phyloP scores from a whole-genome alignment of 2,888 invertebrate genomes.

The Pyrrhosoma nymphula region DNA sequence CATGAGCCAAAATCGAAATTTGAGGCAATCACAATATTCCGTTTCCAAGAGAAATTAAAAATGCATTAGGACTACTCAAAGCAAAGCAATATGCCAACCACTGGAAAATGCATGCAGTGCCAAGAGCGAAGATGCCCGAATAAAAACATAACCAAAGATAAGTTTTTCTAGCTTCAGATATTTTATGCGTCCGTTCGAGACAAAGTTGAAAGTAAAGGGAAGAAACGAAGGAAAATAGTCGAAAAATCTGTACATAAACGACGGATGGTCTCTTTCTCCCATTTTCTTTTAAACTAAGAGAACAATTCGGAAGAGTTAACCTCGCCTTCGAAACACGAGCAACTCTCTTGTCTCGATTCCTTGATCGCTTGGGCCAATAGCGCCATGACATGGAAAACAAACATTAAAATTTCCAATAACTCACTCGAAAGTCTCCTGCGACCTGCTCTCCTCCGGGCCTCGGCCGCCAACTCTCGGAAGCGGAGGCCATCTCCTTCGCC shows the following conservation, averaged over 20 bases:
- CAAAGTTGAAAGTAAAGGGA: background rate
- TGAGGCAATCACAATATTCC: background rate
- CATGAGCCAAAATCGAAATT: background rate
- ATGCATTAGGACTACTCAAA: background rate
- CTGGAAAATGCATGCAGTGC: background rate
- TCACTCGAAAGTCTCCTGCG: conserved; percentile 44
- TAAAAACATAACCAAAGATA: background rate
- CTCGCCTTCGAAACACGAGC: background rate
- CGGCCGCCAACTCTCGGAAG: conserved; percentile 43
- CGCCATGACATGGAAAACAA: background rate
- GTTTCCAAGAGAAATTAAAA: background rate
- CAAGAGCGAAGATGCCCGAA: background rate
- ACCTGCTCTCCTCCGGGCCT: conserved; percentile 54
- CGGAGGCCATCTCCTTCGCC: conserved; percentile 23
- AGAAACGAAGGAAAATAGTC: background rate
- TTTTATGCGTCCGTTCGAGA: background rate
- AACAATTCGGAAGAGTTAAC: background rate
- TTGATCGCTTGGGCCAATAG: background rate
- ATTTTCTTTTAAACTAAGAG: background rate
- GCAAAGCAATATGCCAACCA: background rate
- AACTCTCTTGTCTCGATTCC: background rate
- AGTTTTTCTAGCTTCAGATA: background rate
- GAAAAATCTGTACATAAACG: background rate
- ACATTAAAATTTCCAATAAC: conserved; percentile 25
- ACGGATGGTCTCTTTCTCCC: background rate